A percentile compares a stretch with the other conserved stretches of the same genome.
phyloP scores from a whole-genome alignment of 37 sponge, comb jelly and placozoan genomes.

The Cliona cf. orientalis region DNA sequence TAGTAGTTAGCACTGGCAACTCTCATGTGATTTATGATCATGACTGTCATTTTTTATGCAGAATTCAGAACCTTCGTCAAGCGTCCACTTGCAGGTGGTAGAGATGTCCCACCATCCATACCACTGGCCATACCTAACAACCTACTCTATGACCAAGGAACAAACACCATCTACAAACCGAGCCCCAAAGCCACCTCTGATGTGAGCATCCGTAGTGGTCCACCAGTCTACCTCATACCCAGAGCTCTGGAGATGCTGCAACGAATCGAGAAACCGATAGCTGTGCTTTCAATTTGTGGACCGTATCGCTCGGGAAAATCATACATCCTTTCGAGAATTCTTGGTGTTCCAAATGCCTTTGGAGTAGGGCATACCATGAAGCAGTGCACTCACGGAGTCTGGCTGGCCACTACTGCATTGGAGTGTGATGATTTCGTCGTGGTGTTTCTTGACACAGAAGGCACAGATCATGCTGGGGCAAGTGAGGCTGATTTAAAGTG shows the following conservation, averaged over 20 bases:
- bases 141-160: background rate
- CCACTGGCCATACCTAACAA: background rate
- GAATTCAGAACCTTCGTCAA: no score
- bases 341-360: constrained; percentile 21
- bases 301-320: constrained; percentile 58
- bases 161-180: background rate
- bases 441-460: constrained; percentile 45
- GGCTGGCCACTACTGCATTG: constrained; percentile 34
- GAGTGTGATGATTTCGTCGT: constrained; percentile 42
- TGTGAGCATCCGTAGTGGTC: no score
- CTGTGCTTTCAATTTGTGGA: constrained; percentile 47
- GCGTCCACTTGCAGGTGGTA: no score
- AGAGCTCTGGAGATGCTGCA: constrained; percentile 21
- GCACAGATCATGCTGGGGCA: constrained; percentile 12
- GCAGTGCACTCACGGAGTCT: constrained; percentile 33
- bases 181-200: background rate
- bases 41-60: no score
- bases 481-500: background rate
- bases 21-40: no score
- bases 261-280: constrained; percentile 33
- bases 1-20: no score
- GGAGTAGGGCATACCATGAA: constrained; percentile 35
- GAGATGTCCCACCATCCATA: constrained; percentile 1
- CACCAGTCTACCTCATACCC: no score
- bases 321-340: constrained; percentile 35